Evolutionary conservation across 2,113 vertebrate genomes (phyloP), one percentile per base, ranked within the genome.

Genomic region (Emydura subglobosa): DNA sequence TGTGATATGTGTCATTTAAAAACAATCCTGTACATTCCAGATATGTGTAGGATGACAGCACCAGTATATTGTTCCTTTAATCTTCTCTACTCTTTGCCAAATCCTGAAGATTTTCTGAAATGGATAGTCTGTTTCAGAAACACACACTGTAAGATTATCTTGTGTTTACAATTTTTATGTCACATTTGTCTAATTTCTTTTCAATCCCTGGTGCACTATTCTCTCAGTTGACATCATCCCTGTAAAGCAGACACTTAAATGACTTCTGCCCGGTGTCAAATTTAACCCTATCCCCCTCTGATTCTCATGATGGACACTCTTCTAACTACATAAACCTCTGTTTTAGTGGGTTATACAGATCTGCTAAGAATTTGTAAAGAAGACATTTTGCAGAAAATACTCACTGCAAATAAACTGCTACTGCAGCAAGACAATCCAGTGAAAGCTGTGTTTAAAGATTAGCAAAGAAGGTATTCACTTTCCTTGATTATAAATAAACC

Each of bases 31-130:
- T 22, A 81, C 47, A 17, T 82, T 10, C 9, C 55, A 31, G 57
- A 76, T 93, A 90, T 90, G 29, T 94, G 95, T 89, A 55, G 88
- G 27, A 65, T 79, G 82, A 79, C 59, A 93, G 12, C 34, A 83
- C 61, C 82, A 93, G 88, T 34, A 51, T 11, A 82, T 3, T 42
- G 3, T 79, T 92, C 34, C 51, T 94, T 95, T 94, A 51, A 92
- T 91, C 85, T 94, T 12, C 65, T 78, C 16, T 83, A 53, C 17
- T 88, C 3, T 57, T 5, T 84, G 29, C n/a, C 88, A 88, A 44
- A 85, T 85, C 49, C 19, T 86, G 83, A 72, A 91, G 50, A 47
- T 91, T 93, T 95, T 93, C 74, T 93, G 59, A 93, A 95, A 65
- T 2, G 5, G 19, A 83, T 80, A 91, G 94, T 2, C 10, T 82